phyloP scores from a whole-genome alignment of 2,113 vertebrate species.

The Burhinus bistriatus region DNA sequence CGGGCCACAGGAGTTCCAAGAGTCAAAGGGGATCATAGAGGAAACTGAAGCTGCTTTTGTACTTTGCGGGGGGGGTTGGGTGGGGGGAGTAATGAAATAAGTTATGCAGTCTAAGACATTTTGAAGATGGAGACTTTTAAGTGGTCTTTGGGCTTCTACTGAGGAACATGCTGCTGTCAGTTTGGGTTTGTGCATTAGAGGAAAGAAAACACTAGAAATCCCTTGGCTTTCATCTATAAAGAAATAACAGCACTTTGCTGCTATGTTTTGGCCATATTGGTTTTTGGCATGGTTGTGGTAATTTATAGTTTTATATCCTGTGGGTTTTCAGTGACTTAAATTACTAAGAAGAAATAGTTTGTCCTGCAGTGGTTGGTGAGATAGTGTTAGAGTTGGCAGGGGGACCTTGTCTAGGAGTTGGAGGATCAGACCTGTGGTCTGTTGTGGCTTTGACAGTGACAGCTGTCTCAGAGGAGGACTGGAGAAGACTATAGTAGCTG shows the following conservation, averaged over 20 bases:
- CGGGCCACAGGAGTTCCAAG: not conserved
- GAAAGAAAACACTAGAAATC: not conserved
- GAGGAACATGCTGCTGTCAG: not conserved
- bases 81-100: not conserved
- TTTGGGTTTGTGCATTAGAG: conserved; percentile 11
- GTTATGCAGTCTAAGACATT: not conserved
- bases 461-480: not conserved
- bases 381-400: not conserved
- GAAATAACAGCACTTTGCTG: not conserved
- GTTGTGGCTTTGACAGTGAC: not conserved
- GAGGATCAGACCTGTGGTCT: not conserved
- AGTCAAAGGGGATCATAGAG: not conserved
- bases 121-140: conserved; percentile 12
- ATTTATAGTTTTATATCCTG: not conserved
- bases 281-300: not conserved
- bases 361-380: not conserved
- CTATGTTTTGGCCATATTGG: not conserved
- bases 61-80: not conserved
- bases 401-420: not conserved
- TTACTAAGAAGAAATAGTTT: not conserved
- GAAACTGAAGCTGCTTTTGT: conserved; percentile 9
- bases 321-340: conserved; percentile 33
- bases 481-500: not conserved
- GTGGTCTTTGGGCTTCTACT: not conserved
- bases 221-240: not conserved